phyloP scores from a whole-genome alignment of 2,113 vertebrate genomes.

The Neofelis nebulosa region DNA sequence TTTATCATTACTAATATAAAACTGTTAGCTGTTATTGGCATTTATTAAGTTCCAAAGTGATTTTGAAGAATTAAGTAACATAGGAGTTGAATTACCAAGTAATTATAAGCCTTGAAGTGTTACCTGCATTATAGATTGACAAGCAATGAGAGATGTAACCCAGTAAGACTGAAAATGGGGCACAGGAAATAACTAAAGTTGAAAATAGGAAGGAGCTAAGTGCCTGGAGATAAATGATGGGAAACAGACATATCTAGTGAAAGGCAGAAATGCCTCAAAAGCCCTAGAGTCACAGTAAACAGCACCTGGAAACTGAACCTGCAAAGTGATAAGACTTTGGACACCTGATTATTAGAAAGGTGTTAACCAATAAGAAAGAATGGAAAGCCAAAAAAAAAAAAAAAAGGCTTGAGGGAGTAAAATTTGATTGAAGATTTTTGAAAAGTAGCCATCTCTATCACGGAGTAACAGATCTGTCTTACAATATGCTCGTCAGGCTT shows the following conservation, averaged over 20 bases:
- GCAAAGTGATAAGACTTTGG: conserved; percentile 72
- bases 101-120: background rate
- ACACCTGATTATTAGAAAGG: conserved; percentile 73
- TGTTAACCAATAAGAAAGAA: conserved; percentile 74
- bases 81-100: background rate
- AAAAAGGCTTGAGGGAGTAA: conserved; percentile 64
- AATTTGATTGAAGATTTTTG: conserved; percentile 74
- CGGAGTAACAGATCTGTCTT: conserved; percentile 20
- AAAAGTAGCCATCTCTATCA: conserved; percentile 63
- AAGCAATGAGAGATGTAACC: conserved; percentile 4
- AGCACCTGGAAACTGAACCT: conserved; percentile 66
- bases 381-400: background rate
- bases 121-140: background rate
- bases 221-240: conserved; percentile 64
- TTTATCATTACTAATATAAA: background rate
- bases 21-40: background rate
- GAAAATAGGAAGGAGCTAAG: conserved; percentile 56
- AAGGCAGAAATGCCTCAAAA: conserved; percentile 36
- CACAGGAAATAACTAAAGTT: conserved; percentile 61
- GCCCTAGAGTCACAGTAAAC: conserved; percentile 72
- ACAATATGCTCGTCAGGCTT: background rate
- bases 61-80: conserved; percentile 53
- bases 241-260: conserved; percentile 55
- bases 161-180: background rate
- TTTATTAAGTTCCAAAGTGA: conserved; percentile 25